Evolutionary conservation across 2,113 vertebrate species (phyloP).

Genomic region (Silurus asotus): DNA sequence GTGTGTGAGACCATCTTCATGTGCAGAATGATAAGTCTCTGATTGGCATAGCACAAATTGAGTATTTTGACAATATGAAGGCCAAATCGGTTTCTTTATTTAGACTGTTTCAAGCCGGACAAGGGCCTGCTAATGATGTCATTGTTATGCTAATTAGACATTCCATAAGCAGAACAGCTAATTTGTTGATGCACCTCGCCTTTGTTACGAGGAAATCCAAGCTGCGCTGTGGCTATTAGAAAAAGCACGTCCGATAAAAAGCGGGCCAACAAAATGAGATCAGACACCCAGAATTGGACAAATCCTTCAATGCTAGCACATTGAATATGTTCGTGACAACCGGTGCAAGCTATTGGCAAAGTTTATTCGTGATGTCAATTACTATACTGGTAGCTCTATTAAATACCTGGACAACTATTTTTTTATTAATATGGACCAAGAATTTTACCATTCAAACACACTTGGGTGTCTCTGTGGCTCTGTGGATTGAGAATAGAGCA

Average conservation of each 20-base stretch:
- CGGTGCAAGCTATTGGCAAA: not conserved
- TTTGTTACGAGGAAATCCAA: not conserved
- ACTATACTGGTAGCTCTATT: not conserved
- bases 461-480: not conserved
- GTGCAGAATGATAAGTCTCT: conserved; percentile 84
- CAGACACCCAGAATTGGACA: not conserved
- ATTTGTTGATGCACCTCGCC: not conserved
- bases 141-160: conserved; percentile 84
- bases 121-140: conserved; percentile 83
- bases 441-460: not conserved
- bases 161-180: conserved; percentile 55
- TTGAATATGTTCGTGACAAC: not conserved
- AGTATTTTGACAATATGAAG: conserved; percentile 79
- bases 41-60: conserved; percentile 80
- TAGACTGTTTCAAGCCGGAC: conserved; percentile 86
- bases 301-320: not conserved
- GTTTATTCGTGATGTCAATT: conserved; percentile 24
- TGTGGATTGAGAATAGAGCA: conserved; percentile 17
- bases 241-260: not conserved
- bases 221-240: not conserved
- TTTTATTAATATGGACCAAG: not conserved
- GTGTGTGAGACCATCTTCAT: conserved; percentile 72
- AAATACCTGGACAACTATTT: too few relatives aligned
- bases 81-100: conserved; percentile 80
- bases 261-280: not conserved